These are phyloP conservation scores for Polydesmus complanatus DNA, from an alignment of 2,888 invertebrate genomes.

Conservation along the genomic window DNA sequence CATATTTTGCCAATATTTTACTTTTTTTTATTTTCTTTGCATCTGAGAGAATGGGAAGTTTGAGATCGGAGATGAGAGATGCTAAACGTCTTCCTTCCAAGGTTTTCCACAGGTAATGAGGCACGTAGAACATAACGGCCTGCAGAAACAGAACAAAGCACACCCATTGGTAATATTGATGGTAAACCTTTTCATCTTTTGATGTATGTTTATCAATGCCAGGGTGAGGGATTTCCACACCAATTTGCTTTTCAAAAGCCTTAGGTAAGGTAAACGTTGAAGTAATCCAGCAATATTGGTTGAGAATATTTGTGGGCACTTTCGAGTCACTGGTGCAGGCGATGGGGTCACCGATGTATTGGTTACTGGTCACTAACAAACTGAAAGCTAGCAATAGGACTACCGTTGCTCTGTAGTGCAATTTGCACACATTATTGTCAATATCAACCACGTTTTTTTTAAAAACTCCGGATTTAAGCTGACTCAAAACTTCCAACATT, in stretches of 20 bases:
- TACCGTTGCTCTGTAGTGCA: neutral
- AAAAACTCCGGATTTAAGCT: conserved; percentile 1
- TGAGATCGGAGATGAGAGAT: conserved; percentile 43
- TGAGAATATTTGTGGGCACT: conserved; percentile 11
- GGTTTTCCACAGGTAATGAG: conserved; percentile 15
- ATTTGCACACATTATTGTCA: conserved; percentile 7
- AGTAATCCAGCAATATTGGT: conserved; percentile 10
- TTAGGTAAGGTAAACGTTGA: conserved; percentile 15
- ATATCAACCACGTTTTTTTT: neutral
- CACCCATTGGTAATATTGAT: no score
- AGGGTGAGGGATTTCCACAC: conserved; percentile 7
- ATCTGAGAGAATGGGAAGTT: conserved; percentile 28
- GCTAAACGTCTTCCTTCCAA: conserved; percentile 41
- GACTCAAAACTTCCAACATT: neutral
- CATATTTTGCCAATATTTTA: conserved; percentile 51
- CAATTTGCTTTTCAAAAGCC: conserved; percentile 34
- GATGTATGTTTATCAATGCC: neutral
- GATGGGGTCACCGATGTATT: conserved; percentile 27
- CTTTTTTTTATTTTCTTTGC: conserved; percentile 59
- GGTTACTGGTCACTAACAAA: conserved; percentile 33
- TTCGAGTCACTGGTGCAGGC: conserved; percentile 17
- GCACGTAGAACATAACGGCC: conserved; percentile 32
- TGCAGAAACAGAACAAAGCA: conserved; percentile 31
- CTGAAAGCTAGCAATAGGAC: conserved; percentile 31
- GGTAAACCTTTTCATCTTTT: conserved; percentile 10